Base-by-base conservation (phyloP, 1,140 invertebrate genomes). In the Dysdera silvatica region DNA sequence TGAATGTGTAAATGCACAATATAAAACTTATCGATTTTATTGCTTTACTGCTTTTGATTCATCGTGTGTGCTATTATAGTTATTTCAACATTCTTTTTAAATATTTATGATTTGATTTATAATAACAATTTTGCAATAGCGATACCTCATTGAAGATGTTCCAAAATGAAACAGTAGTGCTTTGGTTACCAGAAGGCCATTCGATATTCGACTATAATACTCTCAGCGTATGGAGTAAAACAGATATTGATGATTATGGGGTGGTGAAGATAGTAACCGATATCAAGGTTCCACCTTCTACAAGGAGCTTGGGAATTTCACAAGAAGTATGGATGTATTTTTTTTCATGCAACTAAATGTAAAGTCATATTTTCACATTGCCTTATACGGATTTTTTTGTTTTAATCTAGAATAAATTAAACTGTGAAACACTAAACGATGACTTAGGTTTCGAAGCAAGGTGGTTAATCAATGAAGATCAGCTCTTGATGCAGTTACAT, bases 401-500 rank as follows among this genome's bases (percentile, higher is more conserved):
- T 47, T 48, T 29, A 72, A 68, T 77, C 83, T 82, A 95, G 90
- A 91, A 88, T n/a, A 94, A 94, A 79, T 80, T 94, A 65, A 95
- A 95, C 79, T 95, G 91, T 75, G 91, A 95, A 81, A 88, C 94
- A 59, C 80, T 95, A 49, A 82, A 86, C 70, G 89, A 93, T 72
- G 84, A 85, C 69, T 76, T 89, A 73, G 89, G 88, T 33, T 88
- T 91, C 71, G 90, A 95, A 77, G 87, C 92, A 7, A 80, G 91
- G 68, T 95, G 91, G 91, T 89, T 91, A 26, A 83, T 94, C 31
- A 89, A 89, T 55, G 90, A 90, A 33, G 89, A 94, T 78, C 91
- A 87, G 75, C 87, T 94, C 70, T 89, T 95, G 40, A 79, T 93
- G 67, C 91, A 95, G 79, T 81, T 94, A 47, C 90, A 94, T 43